Base-by-base conservation (phyloP, 2,888 invertebrate species). In the Thalpophila matura region DNA sequence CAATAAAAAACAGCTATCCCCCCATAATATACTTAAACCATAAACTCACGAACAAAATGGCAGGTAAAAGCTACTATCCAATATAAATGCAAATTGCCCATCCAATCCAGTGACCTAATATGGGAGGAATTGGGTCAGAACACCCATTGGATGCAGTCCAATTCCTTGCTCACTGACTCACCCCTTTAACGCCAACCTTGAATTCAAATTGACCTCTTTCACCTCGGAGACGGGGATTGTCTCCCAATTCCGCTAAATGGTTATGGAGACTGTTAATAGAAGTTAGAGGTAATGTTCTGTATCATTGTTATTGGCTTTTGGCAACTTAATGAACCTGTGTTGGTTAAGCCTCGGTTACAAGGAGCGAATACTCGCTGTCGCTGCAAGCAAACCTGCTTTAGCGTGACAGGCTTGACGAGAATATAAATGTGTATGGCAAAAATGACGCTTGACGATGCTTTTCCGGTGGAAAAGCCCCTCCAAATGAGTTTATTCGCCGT, bases 71-170 rank as follows among this genome's bases (percentile, higher is more conserved):
- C 67, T 57, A 31, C 42, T 24, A 49, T 51, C 42, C 57, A 58
- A 63, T 67, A 74, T 72, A 78, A 70, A 66, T 66, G 61, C 55
- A 71, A 78, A 76, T 70, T 51, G 43, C 58, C 55, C 24, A 73
- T 58, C 60, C 54, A 47, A 57, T 57, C 47, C 49, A 66, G 60
- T 79, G 80, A 79, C 80, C 82, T 60, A 76, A 74, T 73, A 68
- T 49, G 51, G 54, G 33, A 43, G 49, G 57, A 79, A 77, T 54
- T 77, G 68, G 75, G 75, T 75, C 80, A 66, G 59, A 66, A 49
- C 57, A 66, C 55, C 76, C 74, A 78, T 80, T 82, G 82, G 82
- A 79, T 77, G 72, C 74, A 75, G 60, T 80, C 83, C 84, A 83
- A 78, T 64, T 70, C 67, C 55, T 60, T 42, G 50, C 70, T 40